A percentile compares a stretch with the other conserved stretches of the same genome.
These are phyloP conservation scores for Sterrhoptilus dennistouni DNA, from an alignment of 2,113 vertebrate genomes.

Conservation along the genomic window DNA sequence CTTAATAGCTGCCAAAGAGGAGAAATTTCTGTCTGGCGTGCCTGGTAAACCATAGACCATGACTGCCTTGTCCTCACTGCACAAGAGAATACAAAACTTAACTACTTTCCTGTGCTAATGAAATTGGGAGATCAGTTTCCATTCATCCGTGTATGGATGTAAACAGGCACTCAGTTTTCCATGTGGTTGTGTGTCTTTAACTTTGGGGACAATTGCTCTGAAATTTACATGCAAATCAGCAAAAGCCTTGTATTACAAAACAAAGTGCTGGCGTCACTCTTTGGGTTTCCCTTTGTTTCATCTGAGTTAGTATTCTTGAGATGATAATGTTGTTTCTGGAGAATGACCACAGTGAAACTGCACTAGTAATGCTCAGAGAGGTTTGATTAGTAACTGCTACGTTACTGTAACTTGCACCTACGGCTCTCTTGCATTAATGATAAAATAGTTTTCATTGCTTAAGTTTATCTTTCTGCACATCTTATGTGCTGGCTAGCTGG, in stretches of 20 bases:
- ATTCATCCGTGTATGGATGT: accelerated
- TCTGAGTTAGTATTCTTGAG: not conserved
- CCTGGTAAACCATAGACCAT: not conserved
- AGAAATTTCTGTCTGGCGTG: not conserved
- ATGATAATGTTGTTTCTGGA: not conserved
- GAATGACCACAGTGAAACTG: not conserved
- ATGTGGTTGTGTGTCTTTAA: not conserved
- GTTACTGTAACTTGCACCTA: not conserved
- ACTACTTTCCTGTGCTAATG: not conserved
- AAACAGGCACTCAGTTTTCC: not conserved
- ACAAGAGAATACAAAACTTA: not conserved
- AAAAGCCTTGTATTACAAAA: not conserved
- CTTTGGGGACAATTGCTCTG: not conserved
- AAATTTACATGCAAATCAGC: not conserved
- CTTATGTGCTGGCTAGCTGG: not conserved
- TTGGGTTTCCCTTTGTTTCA: not conserved
- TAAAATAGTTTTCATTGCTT: not conserved
- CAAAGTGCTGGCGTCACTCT: not conserved
- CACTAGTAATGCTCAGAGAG: not conserved
- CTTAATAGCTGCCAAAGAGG: not conserved
- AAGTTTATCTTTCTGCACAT: not conserved
- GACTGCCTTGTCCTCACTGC: not conserved
- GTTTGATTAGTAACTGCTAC: not conserved
- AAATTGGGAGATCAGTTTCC: not conserved
- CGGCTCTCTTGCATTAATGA: not conserved